Base-by-base conservation (phyloP, 2,797 vertebrate species). In the Tapirus indicus region DNA sequence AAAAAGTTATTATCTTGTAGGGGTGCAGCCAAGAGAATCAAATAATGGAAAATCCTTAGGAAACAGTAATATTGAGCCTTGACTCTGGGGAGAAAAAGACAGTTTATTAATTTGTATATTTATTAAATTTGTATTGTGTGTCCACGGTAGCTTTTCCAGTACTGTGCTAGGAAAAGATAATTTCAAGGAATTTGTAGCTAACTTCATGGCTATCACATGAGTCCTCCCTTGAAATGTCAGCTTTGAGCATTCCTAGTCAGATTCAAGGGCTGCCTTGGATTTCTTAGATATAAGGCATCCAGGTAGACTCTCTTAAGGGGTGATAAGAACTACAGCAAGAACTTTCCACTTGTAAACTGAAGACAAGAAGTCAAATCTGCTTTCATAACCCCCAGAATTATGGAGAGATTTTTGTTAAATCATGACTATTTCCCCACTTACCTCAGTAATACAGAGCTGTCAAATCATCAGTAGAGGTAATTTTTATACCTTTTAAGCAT, bases 361-460 rank as follows among this genome's bases (percentile, higher is more conserved):
- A 68, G 56, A 56, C 17, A 56, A 29, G 21, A 91, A 89, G 32
- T 92, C 64, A 85, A 38, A 84, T 27, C 62, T 92, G 8, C 62
- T 97, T 95, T 97, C 41, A 71, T 77, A 96, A 80, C 12, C 38
- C 7, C 69, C 52, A 88, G 52, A 88, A 83, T 87, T 86, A 79
- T 23, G 58, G 12, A 87, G 88, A 87, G 27, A 77, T 69, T 80
- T 86, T 93, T 69, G 71, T 96, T 92, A 89, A 88, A 41, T 32
- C 23, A 18, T 78, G 21, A 35, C 27, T 90, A 9, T 92, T 95
- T 95, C 11, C 41, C 44, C 27, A 84, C 6, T 77, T 56, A 52
- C 49, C 62, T 94, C 75, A 84, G 20, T 88, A 91, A 75, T 62
- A 29, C 47, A 80, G 41, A 95, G 10, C 79, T 92, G 44, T 91